These are phyloP conservation scores for Lasiurus cinereus DNA, from an alignment of 2,113 vertebrate species.

Conservation along the genomic window DNA sequence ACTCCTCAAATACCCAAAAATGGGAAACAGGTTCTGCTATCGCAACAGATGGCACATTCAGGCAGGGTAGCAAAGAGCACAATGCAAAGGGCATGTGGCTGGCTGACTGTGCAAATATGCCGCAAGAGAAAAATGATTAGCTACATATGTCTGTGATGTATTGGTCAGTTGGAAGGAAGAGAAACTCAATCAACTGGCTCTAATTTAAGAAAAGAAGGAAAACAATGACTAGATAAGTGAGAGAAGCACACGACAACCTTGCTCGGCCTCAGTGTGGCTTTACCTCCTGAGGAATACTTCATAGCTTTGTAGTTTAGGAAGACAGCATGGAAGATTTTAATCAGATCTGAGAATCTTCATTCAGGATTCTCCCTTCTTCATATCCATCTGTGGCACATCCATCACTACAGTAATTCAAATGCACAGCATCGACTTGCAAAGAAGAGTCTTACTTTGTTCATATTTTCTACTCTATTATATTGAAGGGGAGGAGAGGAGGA, in stretches of 20 bases:
- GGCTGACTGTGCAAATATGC: slow-evolving; percentile 32
- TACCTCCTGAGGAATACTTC: not conserved
- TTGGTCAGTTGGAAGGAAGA: slow-evolving; percentile 52
- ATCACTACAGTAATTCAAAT: not conserved
- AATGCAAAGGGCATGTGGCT: not conserved
- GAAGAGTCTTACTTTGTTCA: not conserved
- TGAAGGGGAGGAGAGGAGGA: not conserved
- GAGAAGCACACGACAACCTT: not conserved
- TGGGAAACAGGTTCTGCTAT: not conserved
- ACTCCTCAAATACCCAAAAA: not conserved
- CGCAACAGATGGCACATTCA: slow-evolving; percentile 13
- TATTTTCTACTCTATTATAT: too few relatives aligned
- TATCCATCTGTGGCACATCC: not conserved
- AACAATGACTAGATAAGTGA: not conserved
- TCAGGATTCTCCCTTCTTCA: not conserved
- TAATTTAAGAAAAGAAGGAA: not conserved
- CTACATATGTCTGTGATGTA: slow-evolving; percentile 63
- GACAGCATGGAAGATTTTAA: not conserved
- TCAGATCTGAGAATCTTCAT: not conserved
- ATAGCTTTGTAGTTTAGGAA: not conserved
- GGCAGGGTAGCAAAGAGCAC: not conserved
- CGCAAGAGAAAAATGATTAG: slow-evolving; percentile 46
- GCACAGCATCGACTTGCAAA: not conserved
- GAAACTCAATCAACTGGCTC: not conserved
- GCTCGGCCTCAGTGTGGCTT: not conserved